Base-by-base conservation (phyloP, 2,888 invertebrate genomes). In the Hofmannophila pseudospretella region DNA sequence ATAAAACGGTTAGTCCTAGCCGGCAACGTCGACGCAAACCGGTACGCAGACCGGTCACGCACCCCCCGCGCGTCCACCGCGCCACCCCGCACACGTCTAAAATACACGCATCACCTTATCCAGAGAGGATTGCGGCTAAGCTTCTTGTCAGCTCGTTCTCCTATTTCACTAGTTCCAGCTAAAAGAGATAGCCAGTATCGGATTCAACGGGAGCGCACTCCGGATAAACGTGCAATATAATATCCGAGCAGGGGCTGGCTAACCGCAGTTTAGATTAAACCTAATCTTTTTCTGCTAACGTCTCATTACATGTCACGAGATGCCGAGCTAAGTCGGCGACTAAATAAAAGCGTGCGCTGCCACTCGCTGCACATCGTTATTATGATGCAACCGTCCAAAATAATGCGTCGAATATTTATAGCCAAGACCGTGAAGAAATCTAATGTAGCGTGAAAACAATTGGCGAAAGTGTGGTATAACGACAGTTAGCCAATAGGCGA, bases 381-480 rank as follows among this genome's bases (percentile, higher is more conserved):
- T 49, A 58, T 76, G 71, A 76, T 66, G 75, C 63, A 80, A 80
- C 51, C 43, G 38, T 45, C 52, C 39, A 50, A 59, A 56, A 58
- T 60, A 62, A 68, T 62, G 63, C 62, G 64, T 68, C 60, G 51
- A 54, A 63, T 67, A 65, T 67, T 73, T 63, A 56, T 57, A 59
- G 56, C 57, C 66, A 69, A 67, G 60, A 64, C 67, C 72, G 66
- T 74, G 68, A 71, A 75, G 59, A 70, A 65, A 71, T 67, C 67
- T 75, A 81, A 78, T 84, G 73, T 67, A 73, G 73, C 80, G 76
- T 84, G 81, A 82, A 85, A 84, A 85, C 86, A 85, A 85, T 85
- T 73, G 82, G 86, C 82, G 86, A 86, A 86, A 86, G 85, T 84
- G 69, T 67, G 68, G 63, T 69, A 70, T 73, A 73, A 70, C 54